Evolutionary conservation across 2,888 invertebrate species (phyloP).

Genomic region (Amphipoea lucens): DNA sequence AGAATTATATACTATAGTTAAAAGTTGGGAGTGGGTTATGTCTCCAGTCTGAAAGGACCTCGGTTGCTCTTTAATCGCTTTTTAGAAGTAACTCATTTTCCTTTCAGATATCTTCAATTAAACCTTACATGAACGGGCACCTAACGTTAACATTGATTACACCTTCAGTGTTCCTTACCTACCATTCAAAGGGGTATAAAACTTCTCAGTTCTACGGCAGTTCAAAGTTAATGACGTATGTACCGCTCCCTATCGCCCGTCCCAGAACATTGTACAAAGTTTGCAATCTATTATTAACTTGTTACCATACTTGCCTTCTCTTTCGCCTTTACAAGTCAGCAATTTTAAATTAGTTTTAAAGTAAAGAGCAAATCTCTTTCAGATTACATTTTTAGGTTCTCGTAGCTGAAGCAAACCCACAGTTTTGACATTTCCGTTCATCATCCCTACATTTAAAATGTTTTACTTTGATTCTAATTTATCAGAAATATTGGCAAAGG

Average conservation of each 20-base stretch:
- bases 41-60: background rate
- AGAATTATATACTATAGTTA: background rate
- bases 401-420: background rate
- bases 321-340: constrained; percentile 1
- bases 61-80: background rate
- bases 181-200: constrained; percentile 34
- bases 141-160: background rate
- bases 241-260: constrained; percentile 26
- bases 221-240: constrained; percentile 27
- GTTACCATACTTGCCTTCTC: constrained; percentile 15
- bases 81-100: background rate
- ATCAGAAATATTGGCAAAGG: background rate
- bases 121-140: too few relatives aligned
- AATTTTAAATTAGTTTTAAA: constrained; percentile 37
- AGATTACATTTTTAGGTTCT: constrained; percentile 14
- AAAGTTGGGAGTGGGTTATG: too few relatives aligned
- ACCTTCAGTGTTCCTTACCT: background rate
- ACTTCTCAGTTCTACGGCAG: constrained; percentile 1
- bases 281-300: constrained; percentile 50
- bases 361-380: background rate
- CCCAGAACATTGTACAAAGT: constrained; percentile 38
- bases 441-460: background rate
- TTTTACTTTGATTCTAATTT: background rate
- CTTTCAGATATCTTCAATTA: background rate
- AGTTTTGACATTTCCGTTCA: background rate